These are phyloP conservation scores for Cyclophora albipunctata DNA, from an alignment of 2,888 invertebrate genomes.

Conservation along the genomic window DNA sequence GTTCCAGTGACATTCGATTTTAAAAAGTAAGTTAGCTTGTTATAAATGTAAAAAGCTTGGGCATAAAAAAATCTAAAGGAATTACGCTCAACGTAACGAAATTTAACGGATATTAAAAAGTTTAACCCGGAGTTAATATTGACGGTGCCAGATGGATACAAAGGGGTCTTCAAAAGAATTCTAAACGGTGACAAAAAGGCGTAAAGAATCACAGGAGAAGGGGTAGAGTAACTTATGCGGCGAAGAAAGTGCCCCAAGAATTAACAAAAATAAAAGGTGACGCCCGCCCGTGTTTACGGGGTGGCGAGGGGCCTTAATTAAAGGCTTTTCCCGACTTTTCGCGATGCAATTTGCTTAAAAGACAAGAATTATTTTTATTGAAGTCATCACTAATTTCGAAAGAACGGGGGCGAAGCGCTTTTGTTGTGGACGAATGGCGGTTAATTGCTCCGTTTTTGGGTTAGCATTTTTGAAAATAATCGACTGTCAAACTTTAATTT, in stretches of 20 bases:
- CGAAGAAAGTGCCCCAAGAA: constrained; percentile 68
- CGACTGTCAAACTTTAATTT: constrained; percentile 37
- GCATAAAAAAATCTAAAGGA: constrained; percentile 42
- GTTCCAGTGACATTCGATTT: too few species aligned
- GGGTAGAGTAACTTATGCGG: constrained; percentile 74
- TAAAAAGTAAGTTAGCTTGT: too few species aligned
- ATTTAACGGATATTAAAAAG: constrained; percentile 76
- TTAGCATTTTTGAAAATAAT: constrained; percentile 43
- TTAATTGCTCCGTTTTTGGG: constrained; percentile 66
- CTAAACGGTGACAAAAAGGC: constrained; percentile 75
- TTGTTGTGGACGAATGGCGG: constrained; percentile 69
- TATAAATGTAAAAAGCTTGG: too few species aligned
- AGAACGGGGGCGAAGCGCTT: constrained; percentile 45
- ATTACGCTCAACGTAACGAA: constrained; percentile 64
- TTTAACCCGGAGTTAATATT: constrained; percentile 75
- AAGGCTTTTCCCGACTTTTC: constrained; percentile 73
- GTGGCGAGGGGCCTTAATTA: constrained; percentile 68
- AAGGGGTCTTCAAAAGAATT: constrained; percentile 72
- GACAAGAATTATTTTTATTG: constrained; percentile 77
- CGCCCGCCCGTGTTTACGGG: constrained; percentile 68
- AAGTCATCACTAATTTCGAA: constrained; percentile 74
- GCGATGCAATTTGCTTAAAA: constrained; percentile 75
- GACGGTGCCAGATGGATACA: constrained; percentile 74
- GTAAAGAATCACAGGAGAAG: constrained; percentile 67
- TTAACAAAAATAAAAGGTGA: constrained; percentile 76